Conservation (phyloP, 1,140 invertebrate species). For the Chelonus insularis region DNA sequence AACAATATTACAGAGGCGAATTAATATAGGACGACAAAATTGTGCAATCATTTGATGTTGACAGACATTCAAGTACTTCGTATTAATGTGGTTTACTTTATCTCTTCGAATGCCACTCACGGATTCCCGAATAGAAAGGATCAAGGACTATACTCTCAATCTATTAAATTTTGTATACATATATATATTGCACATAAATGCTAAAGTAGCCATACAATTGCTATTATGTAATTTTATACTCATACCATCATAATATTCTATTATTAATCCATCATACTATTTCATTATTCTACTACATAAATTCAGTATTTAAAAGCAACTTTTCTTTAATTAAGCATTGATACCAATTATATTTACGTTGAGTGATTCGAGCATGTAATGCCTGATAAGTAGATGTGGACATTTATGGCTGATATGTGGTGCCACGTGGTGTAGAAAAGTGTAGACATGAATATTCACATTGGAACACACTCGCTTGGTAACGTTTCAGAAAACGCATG, state of each 20-base stretch:
- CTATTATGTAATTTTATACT: too few relatives aligned
- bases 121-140: constrained; percentile 31
- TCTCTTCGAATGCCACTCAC: constrained; percentile 22
- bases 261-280: too few relatives aligned
- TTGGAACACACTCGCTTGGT: constrained; percentile 15
- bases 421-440: constrained; percentile 33
- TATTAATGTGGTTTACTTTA: not conserved
- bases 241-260: too few relatives aligned
- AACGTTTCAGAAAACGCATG: constrained; percentile 15
- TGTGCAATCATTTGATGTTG: constrained; percentile 1
- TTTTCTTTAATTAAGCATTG: too few relatives aligned
- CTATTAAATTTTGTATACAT: constrained; percentile 13
- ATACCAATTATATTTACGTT: too few relatives aligned
- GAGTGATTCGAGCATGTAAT: too few relatives aligned
- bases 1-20: not conserved
- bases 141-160: constrained; percentile 33
- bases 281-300: too few relatives aligned
- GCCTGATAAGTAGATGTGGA: too few relatives aligned
- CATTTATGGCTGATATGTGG: constrained; percentile 32
- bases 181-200: too few relatives aligned
- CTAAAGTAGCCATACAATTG: too few relatives aligned
- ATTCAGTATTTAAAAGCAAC: too few relatives aligned
- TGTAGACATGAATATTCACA: constrained; percentile 18
- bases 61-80: not conserved
- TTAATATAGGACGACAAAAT: not conserved